Conservation (phyloP, 2,113 vertebrate genomes). For the Urocolius indicus region DNA sequence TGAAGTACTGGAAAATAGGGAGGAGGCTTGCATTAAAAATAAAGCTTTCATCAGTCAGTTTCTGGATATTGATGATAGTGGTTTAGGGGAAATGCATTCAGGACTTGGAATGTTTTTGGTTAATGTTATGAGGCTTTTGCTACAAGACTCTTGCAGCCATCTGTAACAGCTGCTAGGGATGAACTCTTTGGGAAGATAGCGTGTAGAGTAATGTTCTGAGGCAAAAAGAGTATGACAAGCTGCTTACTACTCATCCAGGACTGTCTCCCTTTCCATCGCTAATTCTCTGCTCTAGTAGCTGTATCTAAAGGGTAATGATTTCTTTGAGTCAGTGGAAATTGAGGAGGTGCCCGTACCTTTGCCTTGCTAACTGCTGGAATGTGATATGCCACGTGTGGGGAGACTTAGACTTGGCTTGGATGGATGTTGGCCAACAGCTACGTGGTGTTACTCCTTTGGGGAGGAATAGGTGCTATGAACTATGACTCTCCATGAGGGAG, state of each 20-base stretch:
- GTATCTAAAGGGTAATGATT: not conserved
- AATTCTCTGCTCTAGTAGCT: not conserved
- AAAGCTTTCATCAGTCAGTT: not conserved
- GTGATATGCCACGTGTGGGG: not conserved
- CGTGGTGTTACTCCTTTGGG: not conserved
- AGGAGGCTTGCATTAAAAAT: not conserved
- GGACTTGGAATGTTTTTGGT: not conserved
- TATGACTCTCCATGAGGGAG: fast-evolving
- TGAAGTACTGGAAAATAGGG: not conserved
- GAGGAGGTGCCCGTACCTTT: not conserved
- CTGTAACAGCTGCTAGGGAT: not conserved
- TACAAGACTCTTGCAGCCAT: not conserved
- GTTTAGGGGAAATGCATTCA: not conserved
- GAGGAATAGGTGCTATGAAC: not conserved
- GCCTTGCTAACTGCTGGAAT: not conserved
- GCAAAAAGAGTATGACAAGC: not conserved
- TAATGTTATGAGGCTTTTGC: not conserved
- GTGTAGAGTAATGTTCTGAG: not conserved
- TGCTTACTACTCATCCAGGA: not conserved
- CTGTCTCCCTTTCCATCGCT: not conserved
- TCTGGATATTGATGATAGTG: not conserved
- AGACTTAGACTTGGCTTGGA: not conserved
- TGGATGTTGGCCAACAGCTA: not conserved
- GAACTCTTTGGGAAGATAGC: not conserved
- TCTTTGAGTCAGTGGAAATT: not conserved